phyloP scores from a whole-genome alignment of 2,797 vertebrate genomes.

The Pampus argenteus region DNA sequence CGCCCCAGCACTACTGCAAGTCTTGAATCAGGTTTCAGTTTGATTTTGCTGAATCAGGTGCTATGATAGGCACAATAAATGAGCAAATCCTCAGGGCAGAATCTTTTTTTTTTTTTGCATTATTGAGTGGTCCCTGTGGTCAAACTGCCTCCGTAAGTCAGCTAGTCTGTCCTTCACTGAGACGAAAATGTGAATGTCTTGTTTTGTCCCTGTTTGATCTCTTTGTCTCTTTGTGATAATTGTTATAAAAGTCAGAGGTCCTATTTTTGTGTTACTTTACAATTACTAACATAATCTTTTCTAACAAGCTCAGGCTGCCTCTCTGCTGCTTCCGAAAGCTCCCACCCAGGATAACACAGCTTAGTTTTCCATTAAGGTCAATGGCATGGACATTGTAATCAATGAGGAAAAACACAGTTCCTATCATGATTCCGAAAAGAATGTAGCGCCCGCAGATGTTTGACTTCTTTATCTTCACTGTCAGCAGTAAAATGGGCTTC shows the following conservation, averaged over 20 bases:
- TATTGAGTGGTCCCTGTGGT: conserved; percentile 48
- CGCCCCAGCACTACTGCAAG: conserved; percentile 58
- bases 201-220: conserved; percentile 45
- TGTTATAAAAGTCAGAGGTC: conserved; percentile 30
- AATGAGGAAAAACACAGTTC: conserved; percentile 19
- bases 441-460: not conserved
- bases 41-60: conserved; percentile 72
- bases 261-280: conserved; percentile 40
- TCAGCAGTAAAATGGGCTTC: conserved; percentile 92
- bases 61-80: conserved; percentile 64
- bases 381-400: conserved; percentile 51
- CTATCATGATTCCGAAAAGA: conserved; percentile 14
- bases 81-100: conserved; percentile 55
- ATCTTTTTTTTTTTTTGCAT: conserved; percentile 57
- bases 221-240: conserved; percentile 37
- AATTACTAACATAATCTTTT: conserved; percentile 63
- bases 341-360: conserved; percentile 35
- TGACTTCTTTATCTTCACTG: conserved; percentile 53
- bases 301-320: conserved; percentile 56
- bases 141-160: conserved; percentile 40
- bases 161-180: conserved; percentile 41
- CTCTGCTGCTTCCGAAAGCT: conserved; percentile 48
- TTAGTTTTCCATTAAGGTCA: conserved; percentile 50
- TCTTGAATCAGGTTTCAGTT: conserved; percentile 74
- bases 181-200: conserved; percentile 51